Evolutionary conservation across 2,113 vertebrate species (phyloP).

Genomic region (Anas platyrhynchos): DNA sequence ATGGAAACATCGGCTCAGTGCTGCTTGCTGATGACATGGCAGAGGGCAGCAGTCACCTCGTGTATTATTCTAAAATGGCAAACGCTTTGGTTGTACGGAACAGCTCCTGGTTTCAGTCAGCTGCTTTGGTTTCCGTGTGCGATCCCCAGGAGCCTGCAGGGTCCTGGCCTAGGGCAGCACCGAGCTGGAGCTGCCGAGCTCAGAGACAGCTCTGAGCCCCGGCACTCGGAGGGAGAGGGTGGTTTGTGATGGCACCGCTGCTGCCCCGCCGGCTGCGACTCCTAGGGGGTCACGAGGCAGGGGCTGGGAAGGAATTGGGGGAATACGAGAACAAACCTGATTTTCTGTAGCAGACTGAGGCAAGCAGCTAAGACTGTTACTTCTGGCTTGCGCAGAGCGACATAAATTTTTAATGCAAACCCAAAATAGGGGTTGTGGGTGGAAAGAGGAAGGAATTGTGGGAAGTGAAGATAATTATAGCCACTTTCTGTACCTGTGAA

Average conservation of each 20-base stretch:
- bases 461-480: conserved; percentile 24
- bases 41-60: background rate
- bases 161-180: fast-evolving
- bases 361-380: background rate
- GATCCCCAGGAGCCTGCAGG: background rate
- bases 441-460: conserved; percentile 16
- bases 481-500: background rate
- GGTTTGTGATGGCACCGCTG: background rate
- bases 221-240: background rate
- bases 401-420: background rate
- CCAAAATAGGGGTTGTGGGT: conserved; percentile 16
- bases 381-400: background rate
- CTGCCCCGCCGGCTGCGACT: fast-evolving
- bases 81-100: background rate
- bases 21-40: background rate
- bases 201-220: background rate
- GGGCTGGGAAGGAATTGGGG: background rate
- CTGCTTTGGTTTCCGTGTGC: fast-evolving
- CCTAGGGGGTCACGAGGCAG: fast-evolving
- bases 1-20: background rate
- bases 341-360: background rate
- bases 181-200: background rate
- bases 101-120: fast-evolving
- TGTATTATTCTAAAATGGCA: fast-evolving
- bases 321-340: background rate